These are phyloP conservation scores for Onthophagus sagittarius DNA, from an alignment of 2,888 invertebrate genomes.

Conservation along the genomic window DNA sequence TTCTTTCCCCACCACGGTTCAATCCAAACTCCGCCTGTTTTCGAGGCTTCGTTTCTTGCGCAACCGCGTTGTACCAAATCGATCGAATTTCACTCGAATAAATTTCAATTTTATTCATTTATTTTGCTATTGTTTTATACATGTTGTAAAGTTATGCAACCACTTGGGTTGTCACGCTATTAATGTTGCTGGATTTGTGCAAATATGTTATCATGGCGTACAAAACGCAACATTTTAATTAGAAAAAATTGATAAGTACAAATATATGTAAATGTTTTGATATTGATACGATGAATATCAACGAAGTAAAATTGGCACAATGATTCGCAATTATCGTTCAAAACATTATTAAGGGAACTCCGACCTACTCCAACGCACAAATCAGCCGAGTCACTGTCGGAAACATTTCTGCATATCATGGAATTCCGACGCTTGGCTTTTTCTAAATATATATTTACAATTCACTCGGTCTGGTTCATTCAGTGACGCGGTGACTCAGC, in stretches of 20 bases:
- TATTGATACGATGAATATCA: no score
- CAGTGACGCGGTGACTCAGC: background rate
- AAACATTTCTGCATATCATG: background rate
- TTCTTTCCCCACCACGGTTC: background rate
- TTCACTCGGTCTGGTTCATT: background rate
- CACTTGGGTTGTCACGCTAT: no score
- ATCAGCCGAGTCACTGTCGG: background rate
- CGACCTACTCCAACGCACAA: background rate
- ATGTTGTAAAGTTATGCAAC: no score
- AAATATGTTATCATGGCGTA: background rate
- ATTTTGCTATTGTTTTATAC: no score
- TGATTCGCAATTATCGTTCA: background rate
- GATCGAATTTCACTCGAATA: background rate
- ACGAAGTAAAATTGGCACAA: background rate
- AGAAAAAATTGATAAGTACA: background rate
- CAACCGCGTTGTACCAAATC: background rate
- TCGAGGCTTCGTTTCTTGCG: background rate
- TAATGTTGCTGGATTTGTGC: background rate
- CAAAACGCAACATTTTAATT: background rate
- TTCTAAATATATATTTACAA: background rate
- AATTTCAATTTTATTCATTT: no score
- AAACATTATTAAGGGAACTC: background rate
- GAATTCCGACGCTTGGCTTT: background rate
- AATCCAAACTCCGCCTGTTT: background rate
- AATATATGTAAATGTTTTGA: no score